Conservation (phyloP, 2,888 invertebrate genomes). For the Caenorhabditis plicata region DNA sequence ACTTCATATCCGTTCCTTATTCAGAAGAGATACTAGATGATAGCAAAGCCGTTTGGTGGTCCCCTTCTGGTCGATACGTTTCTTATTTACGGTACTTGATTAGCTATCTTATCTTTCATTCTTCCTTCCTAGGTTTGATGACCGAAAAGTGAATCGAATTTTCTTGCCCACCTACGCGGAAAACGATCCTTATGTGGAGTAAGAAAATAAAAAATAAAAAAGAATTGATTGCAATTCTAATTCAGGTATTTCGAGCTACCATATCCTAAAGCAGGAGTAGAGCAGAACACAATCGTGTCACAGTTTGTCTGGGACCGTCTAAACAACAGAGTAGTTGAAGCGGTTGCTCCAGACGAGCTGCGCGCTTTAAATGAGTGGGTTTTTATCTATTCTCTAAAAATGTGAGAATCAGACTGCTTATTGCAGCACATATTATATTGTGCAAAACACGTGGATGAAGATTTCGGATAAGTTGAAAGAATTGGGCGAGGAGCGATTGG, state of each 20-base stretch:
- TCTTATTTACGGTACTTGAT: constrained; percentile 44
- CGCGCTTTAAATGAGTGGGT: constrained; percentile 25
- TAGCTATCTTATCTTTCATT: too few relatives aligned
- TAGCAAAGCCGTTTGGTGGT: constrained; percentile 52
- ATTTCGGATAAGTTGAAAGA: constrained; percentile 18
- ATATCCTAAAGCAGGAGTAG: constrained; percentile 56
- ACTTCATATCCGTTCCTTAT: constrained; percentile 2
- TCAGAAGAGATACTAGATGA: constrained; percentile 50
- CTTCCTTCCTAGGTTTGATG: constrained; percentile 45
- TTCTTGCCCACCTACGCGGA: constrained; percentile 41
- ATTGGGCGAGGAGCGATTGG: constrained; percentile 38
- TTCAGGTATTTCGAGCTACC: constrained; percentile 48
- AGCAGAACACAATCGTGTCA: constrained; percentile 39
- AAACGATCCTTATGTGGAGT: constrained; percentile 39
- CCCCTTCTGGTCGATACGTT: constrained; percentile 42
- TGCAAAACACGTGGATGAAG: constrained; percentile 45
- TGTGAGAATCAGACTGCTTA: not conserved
- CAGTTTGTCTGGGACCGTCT: constrained; percentile 56
- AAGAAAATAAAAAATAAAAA: not conserved
- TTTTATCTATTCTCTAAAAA: not conserved
- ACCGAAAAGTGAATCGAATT: constrained; percentile 44
- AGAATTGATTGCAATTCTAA: constrained; percentile 1
- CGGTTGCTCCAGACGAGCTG: constrained; percentile 50
- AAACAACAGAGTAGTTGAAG: constrained; percentile 44
- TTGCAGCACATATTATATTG: constrained; percentile 45